Evolutionary conservation across 2,797 vertebrate species (phyloP), one percentile per base, ranked within the genome.

Genomic region (Sebastes diploproa): DNA sequence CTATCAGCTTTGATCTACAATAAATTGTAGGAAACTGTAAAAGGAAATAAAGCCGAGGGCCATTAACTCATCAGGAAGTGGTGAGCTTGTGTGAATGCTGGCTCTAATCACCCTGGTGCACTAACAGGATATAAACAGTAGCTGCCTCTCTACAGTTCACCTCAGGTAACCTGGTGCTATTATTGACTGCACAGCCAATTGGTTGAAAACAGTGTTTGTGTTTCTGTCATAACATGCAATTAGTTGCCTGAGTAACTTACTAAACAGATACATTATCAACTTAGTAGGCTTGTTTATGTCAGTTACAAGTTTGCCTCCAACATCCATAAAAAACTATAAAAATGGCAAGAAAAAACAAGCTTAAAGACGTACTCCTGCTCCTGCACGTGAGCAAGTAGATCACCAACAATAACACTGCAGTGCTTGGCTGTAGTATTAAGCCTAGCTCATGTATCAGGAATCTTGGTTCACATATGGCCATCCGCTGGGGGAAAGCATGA

Each of bases 61-160:
- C 87, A 91, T 93, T 89, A 93, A 89, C 81, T 93, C 82, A 83
- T 80, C 93, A 93, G 94, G 92, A 93, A 92, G 93, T 80, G 65
- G 84, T 74, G 78, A 34, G 83, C 62, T 85, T 3, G 77, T 87
- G 90, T 78, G 91, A 92, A 85, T 54, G 69, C 67, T 60, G 55
- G 50, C 65, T 73, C 25, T 62, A 52, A 69, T 78, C 60, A 76
- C 66, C 61, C 32, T 9, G 32, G 34, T 71, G 81, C 72, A 79
- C 59, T 54, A 81, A 88, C 86, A 91, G 82, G 80, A 89, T 83
- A 77, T 73, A 34, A 81, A 77, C 71, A 69, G 83, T 61, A 78
- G 84, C 78, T 70, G 67, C 42, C 12, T 62, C 63, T 68, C 50
- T 13, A 3, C 20, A 18, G 25, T 55, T 85, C 25, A 74, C 46